phyloP scores from a whole-genome alignment of 2,113 vertebrate genomes.

The Myotis davidii region DNA sequence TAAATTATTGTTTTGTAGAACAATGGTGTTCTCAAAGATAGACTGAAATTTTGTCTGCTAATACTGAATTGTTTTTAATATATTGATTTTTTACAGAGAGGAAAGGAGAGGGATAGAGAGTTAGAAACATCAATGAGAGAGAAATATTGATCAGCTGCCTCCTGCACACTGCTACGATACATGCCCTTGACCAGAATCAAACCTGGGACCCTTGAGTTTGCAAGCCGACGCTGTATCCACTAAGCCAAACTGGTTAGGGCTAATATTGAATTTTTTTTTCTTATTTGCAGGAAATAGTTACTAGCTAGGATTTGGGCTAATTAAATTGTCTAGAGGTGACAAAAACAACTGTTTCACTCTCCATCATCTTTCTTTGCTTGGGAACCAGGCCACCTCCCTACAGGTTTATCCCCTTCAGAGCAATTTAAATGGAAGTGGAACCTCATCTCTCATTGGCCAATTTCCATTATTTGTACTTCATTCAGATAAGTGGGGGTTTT shows the following conservation, averaged over 20 bases:
- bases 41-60: constrained; percentile 16
- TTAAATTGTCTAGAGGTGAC: not conserved
- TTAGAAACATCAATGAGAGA: too few species aligned
- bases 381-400: not conserved
- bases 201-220: too few species aligned
- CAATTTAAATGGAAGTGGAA: not conserved
- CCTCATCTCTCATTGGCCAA: not conserved
- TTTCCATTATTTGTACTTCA: constrained; percentile 33
- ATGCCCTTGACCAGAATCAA: too few species aligned
- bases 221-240: too few species aligned
- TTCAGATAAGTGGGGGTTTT: not conserved
- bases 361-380: not conserved
- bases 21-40: not conserved
- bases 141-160: too few species aligned
- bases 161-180: too few species aligned
- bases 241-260: too few species aligned
- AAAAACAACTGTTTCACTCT: not conserved
- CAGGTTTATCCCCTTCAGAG: not conserved
- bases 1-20: not conserved
- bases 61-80: too few species aligned
- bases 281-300: constrained; percentile 16
- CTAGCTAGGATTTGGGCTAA: not conserved
- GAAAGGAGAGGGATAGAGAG: too few species aligned
- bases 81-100: too few species aligned
- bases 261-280: not conserved